Conservation (phyloP, 2,113 vertebrate species). For the Chunga burmeisteri region DNA sequence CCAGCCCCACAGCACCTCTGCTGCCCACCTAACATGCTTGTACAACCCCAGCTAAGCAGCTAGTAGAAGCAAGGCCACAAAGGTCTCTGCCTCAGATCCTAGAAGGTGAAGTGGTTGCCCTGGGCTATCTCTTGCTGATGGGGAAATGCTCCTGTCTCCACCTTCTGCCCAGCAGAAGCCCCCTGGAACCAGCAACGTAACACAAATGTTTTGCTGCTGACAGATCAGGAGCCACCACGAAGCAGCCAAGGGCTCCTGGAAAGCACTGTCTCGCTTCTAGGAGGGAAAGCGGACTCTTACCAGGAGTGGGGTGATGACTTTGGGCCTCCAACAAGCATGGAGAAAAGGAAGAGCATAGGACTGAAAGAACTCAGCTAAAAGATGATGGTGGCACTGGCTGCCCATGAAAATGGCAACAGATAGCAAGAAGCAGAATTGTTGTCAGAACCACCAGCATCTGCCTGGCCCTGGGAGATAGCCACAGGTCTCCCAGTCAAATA, state of each 20-base stretch:
- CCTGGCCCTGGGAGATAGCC: background rate
- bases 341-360: background rate
- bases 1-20: background rate
- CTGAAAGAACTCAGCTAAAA: background rate
- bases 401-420: background rate
- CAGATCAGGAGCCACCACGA: background rate
- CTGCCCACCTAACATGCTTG: background rate
- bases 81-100: background rate
- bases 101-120: background rate
- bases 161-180: background rate
- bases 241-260: background rate
- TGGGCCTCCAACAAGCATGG: background rate
- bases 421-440: background rate
- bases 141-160: background rate
- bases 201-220: background rate
- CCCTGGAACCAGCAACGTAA: background rate
- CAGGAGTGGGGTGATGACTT: background rate
- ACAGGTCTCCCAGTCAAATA: background rate
- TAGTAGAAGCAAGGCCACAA: background rate
- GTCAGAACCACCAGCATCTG: background rate
- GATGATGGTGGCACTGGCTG: background rate
- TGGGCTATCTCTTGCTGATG: rapidly evolving
- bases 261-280: background rate
- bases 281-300: background rate
- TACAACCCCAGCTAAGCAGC: background rate